Evolutionary conservation across 2,113 vertebrate species (phyloP).

Genomic region (Excalfactoria chinensis): DNA sequence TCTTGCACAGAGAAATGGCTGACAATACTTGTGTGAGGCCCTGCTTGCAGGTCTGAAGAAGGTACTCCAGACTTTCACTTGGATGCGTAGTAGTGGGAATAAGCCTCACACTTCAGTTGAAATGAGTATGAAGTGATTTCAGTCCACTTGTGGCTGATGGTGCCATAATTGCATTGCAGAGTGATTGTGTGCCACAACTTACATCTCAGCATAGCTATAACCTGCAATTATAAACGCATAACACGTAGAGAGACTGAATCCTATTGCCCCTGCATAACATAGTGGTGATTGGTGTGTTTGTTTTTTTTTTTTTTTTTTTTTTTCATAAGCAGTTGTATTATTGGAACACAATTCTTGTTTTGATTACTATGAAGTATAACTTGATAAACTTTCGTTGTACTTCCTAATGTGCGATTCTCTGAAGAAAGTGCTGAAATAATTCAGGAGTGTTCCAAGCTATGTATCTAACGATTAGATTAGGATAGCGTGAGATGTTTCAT

Average conservation of each 20-base stretch:
- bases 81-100: neutral
- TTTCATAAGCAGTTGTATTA: neutral
- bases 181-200: neutral
- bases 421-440: neutral
- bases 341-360: neutral
- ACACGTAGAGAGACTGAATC: neutral
- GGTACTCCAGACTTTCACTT: neutral
- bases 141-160: rapidly evolving
- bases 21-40: neutral
- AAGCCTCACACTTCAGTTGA: neutral
- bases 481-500: neutral
- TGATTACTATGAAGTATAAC: neutral
- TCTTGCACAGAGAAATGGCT: neutral
- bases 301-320: neutral
- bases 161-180: neutral
- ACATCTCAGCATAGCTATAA: neutral
- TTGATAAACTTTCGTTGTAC: neutral
- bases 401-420: neutral
- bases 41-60: neutral
- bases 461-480: neutral
- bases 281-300: neutral
- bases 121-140: neutral
- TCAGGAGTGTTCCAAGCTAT: neutral
- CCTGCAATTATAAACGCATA: neutral
- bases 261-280: neutral